A percentile compares a stretch with the other conserved stretches of the same genome.
Evolutionary conservation across 2,113 vertebrate species (phyloP).

Genomic region (Aphelocoma coerulescens): DNA sequence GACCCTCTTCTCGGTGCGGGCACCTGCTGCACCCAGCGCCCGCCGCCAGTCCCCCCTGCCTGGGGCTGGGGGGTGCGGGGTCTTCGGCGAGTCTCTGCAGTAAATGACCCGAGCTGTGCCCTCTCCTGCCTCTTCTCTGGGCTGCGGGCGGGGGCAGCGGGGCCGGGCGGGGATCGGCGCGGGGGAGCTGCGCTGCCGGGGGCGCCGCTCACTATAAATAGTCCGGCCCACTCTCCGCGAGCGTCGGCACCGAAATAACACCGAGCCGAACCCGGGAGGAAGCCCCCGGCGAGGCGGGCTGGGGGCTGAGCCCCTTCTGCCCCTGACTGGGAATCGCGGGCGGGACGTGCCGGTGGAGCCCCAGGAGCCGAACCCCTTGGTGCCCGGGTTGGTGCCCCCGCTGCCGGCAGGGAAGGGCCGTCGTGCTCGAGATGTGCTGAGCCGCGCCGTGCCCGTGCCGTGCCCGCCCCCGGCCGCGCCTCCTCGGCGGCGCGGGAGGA

Average conservation of each 20-base stretch:
- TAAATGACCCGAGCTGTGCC: slow-evolving; percentile 26
- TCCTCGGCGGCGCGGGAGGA: slow-evolving; percentile 5
- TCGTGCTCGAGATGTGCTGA: neutral
- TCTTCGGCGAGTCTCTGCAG: neutral
- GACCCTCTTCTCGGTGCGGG: neutral
- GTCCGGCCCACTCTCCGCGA: slow-evolving; percentile 2
- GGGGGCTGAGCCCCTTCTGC: neutral
- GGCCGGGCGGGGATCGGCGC: neutral
- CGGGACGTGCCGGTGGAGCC: neutral
- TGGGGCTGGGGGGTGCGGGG: neutral
- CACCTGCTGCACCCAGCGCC: neutral
- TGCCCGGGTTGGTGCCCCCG: neutral
- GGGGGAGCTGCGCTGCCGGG: neutral
- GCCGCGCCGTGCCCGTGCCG: neutral
- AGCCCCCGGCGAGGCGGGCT: neutral
- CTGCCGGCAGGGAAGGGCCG: neutral
- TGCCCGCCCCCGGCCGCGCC: slow-evolving; percentile 40
- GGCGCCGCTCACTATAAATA: neutral
- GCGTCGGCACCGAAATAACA: neutral
- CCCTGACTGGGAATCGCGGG: neutral
- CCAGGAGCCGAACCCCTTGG: too few relatives aligned
- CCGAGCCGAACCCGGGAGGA: neutral
- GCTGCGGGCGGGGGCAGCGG: neutral
- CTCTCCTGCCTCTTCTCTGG: slow-evolving; percentile 15
- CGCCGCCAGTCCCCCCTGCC: neutral